These are phyloP conservation scores for Corydoras sp. DNA, from an alignment of 2,113 vertebrate genomes.

Conservation along the genomic window DNA sequence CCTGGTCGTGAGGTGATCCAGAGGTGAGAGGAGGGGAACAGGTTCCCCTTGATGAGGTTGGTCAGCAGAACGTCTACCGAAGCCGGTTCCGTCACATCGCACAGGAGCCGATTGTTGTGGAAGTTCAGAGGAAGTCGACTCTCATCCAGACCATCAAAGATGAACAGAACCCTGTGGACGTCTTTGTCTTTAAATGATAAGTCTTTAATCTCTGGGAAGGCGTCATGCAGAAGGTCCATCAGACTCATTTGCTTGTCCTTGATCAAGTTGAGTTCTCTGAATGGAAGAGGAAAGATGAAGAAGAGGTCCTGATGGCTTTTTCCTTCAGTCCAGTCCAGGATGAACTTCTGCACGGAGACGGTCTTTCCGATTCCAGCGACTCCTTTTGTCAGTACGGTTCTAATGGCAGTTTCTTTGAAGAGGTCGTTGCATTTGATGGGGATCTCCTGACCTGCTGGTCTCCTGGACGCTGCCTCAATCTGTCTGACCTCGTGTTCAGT, in stretches of 20 bases:
- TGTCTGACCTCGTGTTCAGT: slow-evolving; percentile 14
- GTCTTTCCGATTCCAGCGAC: neutral
- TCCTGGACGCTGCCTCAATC: neutral
- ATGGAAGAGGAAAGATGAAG: neutral
- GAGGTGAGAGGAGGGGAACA: slow-evolving; percentile 1
- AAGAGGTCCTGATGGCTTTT: neutral
- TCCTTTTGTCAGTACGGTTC: slow-evolving; percentile 6
- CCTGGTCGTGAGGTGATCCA: slow-evolving; percentile 7
- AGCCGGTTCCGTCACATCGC: neutral
- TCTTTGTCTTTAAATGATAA: neutral
- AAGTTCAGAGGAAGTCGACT: neutral
- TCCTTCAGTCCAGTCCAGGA: neutral
- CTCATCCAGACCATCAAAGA: no score
- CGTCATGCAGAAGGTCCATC: neutral
- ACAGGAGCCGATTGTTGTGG: neutral
- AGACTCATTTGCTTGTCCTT: neutral
- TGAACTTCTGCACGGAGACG: no score
- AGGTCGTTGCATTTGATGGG: neutral
- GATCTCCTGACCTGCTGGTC: neutral
- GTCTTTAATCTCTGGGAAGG: neutral
- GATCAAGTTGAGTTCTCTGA: slow-evolving; percentile 1
- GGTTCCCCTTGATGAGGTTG: slow-evolving; percentile 7
- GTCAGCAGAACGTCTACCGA: slow-evolving; percentile 1
- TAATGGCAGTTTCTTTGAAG: neutral
- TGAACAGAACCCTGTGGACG: neutral